Evolutionary conservation across 2,888 invertebrate genomes (phyloP).

Genomic region (Cheilosia scutellata): DNA sequence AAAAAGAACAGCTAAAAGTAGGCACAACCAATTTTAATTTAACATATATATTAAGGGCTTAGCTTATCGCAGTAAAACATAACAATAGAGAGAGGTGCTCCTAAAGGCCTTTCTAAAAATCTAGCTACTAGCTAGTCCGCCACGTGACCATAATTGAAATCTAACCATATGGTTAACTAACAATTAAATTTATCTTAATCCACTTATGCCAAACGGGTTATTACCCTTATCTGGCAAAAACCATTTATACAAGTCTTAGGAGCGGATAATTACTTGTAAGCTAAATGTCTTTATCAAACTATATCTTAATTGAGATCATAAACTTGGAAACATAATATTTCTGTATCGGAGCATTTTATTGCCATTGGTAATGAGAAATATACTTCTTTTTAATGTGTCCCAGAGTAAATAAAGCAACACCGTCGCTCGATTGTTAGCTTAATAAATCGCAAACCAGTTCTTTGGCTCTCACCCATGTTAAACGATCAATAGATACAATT

Average conservation of each 20-base stretch:
- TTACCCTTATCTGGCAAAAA: neutral
- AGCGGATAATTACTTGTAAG: constrained; percentile 11
- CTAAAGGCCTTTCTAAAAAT: no score
- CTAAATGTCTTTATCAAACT: constrained; percentile 50
- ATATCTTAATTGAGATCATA: constrained; percentile 52
- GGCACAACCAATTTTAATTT: no score
- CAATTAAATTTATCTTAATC: neutral
- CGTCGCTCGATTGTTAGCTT: constrained; percentile 36
- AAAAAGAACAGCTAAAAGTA: no score
- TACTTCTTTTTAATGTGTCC: constrained; percentile 29
- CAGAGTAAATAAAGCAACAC: constrained; percentile 47
- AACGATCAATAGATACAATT: constrained; percentile 38
- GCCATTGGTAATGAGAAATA: constrained; percentile 43
- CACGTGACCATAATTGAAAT: no score
- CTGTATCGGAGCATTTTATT: constrained; percentile 48
- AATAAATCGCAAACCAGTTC: constrained; percentile 62
- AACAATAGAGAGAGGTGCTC: no score
- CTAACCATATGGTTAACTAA: no score
- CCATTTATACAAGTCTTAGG: neutral
- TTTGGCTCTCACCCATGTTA: constrained; percentile 18
- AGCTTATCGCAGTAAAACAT: no score
- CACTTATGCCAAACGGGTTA: neutral
- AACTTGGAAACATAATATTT: constrained; percentile 61
- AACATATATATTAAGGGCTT: no score
- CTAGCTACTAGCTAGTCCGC: no score